phyloP scores from a whole-genome alignment of 2,888 invertebrate genomes.

The Hydraecia micacea region DNA sequence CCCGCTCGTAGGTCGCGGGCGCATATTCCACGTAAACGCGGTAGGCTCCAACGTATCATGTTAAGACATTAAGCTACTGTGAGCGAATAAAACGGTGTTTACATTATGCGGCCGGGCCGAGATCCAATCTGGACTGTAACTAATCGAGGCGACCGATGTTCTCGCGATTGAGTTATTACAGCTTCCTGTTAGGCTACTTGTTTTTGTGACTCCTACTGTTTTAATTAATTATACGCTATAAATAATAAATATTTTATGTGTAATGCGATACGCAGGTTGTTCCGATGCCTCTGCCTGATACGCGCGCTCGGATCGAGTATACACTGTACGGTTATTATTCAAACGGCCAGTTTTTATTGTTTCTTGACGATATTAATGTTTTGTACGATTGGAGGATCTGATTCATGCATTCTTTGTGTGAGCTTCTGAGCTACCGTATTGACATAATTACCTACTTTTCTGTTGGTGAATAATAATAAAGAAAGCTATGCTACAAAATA shows the following conservation, averaged over 20 bases:
- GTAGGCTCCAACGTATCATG: slow-evolving; percentile 81
- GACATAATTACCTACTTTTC: slow-evolving; percentile 72
- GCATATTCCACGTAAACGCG: slow-evolving; percentile 78
- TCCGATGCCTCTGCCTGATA: slow-evolving; percentile 84
- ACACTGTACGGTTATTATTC: slow-evolving; percentile 83
- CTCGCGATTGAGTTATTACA: slow-evolving; percentile 90
- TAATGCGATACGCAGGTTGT: slow-evolving; percentile 87
- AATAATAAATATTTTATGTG: slow-evolving; percentile 90
- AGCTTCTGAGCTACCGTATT: slow-evolving; percentile 74
- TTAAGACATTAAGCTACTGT: slow-evolving; percentile 85
- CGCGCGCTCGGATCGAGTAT: slow-evolving; percentile 77
- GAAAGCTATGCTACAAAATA: slow-evolving; percentile 1
- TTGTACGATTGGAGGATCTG: slow-evolving; percentile 72
- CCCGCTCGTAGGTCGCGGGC: slow-evolving; percentile 56
- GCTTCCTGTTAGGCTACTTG: slow-evolving; percentile 89
- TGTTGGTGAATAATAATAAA: slow-evolving; percentile 22
- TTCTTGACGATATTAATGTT: slow-evolving; percentile 81
- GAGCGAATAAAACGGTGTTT: slow-evolving; percentile 75
- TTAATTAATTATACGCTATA: slow-evolving; percentile 90
- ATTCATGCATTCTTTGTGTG: slow-evolving; percentile 66
- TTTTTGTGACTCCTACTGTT: slow-evolving; percentile 89
- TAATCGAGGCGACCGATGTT: slow-evolving; percentile 85
- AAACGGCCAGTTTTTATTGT: slow-evolving; percentile 84
- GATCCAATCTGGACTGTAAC: slow-evolving; percentile 89
- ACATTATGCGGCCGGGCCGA: slow-evolving; percentile 78